Evolutionary conservation across 2,113 vertebrate species (phyloP).

Genomic region (Centrocercus urophasianus): DNA sequence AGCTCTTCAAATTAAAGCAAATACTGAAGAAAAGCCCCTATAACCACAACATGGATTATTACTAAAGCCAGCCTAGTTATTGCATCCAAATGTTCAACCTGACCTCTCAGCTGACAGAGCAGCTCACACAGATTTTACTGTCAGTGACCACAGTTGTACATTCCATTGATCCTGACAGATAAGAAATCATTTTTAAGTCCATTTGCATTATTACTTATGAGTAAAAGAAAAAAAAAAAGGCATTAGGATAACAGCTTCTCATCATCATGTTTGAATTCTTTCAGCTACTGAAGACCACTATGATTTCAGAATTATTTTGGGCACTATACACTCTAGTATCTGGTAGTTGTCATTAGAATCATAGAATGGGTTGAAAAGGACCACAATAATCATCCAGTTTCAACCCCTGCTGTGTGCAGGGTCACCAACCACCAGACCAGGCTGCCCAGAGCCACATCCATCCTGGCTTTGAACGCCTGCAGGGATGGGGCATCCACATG

Average conservation of each 20-base stretch:
- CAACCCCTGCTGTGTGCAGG: no score
- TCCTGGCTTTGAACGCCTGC: no score
- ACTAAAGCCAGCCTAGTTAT: neutral
- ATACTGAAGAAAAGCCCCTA: neutral
- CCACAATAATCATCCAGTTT: no score
- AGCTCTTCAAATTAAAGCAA: neutral
- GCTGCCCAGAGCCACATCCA: no score
- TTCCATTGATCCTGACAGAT: neutral
- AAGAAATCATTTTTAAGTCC: neutral
- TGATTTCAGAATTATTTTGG: neutral
- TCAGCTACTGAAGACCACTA: neutral
- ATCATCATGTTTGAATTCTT: neutral
- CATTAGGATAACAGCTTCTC: neutral
- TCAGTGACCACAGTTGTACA: neutral
- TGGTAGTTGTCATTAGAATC: neutral
- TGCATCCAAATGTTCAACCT: neutral
- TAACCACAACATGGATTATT: neutral
- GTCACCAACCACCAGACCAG: no score
- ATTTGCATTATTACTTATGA: neutral
- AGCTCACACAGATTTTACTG: neutral
- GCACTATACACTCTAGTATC: neutral
- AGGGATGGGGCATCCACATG: no score
- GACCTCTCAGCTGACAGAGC: neutral
- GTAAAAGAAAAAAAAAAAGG: neutral
- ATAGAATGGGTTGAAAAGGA: no score